Base-by-base conservation (phyloP, 2,888 invertebrate genomes). In the Eupithecia inturbata region DNA sequence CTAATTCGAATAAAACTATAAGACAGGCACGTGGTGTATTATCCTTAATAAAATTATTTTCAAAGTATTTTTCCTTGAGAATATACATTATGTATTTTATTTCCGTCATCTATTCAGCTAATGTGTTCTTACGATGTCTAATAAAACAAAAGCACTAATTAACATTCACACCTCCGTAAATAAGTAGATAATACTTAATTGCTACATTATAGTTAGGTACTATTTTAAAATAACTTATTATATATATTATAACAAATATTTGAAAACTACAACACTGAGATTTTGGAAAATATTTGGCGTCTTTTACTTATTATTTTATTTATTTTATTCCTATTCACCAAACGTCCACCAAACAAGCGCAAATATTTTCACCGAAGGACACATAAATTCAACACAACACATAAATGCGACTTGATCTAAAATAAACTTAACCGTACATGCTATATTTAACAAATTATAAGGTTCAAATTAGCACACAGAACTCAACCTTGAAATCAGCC, bases 231-330 rank as follows among this genome's bases (percentile, higher is more conserved):
- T 22, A 53, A 53, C 49, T n/a, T n/a, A n/a, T n/a, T n/a, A n/a
- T n/a, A n/a, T n/a, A n/a, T n/a, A n/a, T n/a, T n/a, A n/a, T n/a
- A n/a, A n/a, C 41, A 45, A 45, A 53, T 26, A 67, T n/a, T 72
- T 63, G 14, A 66, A 64, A 68, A 63, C 68, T 74, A 75, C 72
- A 70, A 75, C 63, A 73, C 49, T 71, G 71, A 76, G 71, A 70
- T 70, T 68, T 41, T 68, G 26, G 57, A 75, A 77, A 70, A 71
- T 71, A 74, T 78, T 77, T 77, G 70, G 73, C 76, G 45, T 69
- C 60, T 63, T 72, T 67, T 60, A 70, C 33, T 45, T 70, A 39
- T 19, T 0, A 33, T 36, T n/a, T 36, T 63, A 63, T n/a, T 33
- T 63, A 63, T 63, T 19, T 31, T n/a, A 33, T 12, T 64, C 36